Evolutionary conservation across 2,888 invertebrate genomes (phyloP).

Genomic region (Lottia scabra): DNA sequence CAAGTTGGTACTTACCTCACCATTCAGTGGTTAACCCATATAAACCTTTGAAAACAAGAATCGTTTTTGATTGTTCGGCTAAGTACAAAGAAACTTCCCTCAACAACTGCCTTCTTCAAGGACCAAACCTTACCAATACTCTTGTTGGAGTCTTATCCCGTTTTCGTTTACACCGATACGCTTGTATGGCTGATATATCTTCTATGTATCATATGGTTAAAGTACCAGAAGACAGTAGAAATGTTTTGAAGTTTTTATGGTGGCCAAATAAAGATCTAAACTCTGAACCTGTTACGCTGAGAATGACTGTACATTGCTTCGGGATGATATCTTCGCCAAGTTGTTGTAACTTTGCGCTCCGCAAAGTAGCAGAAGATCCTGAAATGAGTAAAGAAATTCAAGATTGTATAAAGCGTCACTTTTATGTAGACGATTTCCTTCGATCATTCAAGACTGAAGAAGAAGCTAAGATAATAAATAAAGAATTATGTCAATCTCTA

Average conservation of each 20-base stretch:
- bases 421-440: constrained; percentile 30
- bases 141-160: constrained; percentile 31
- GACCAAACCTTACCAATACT: constrained; percentile 38
- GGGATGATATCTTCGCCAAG: neutral
- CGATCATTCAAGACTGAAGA: constrained; percentile 19
- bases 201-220: constrained; percentile 28
- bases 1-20: neutral
- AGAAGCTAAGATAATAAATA: constrained; percentile 6
- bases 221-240: constrained; percentile 22
- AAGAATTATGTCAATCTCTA: constrained; percentile 13
- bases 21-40: constrained; percentile 8
- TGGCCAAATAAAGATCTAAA: constrained; percentile 13
- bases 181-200: constrained; percentile 33
- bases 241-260: constrained; percentile 30
- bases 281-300: neutral
- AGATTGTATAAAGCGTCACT: constrained; percentile 1
- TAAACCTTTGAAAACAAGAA: constrained; percentile 17
- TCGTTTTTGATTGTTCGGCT: constrained; percentile 33
- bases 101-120: constrained; percentile 32
- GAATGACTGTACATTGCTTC: constrained; percentile 9
- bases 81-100: constrained; percentile 29
- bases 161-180: constrained; percentile 34
- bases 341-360: constrained; percentile 1
- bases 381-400: constrained; percentile 1
- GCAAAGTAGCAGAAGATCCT: neutral